A percentile compares a stretch with the other conserved stretches of the same genome.
Conservation (phyloP, 2,113 vertebrate species). For the Entelurus aequoreus region DNA sequence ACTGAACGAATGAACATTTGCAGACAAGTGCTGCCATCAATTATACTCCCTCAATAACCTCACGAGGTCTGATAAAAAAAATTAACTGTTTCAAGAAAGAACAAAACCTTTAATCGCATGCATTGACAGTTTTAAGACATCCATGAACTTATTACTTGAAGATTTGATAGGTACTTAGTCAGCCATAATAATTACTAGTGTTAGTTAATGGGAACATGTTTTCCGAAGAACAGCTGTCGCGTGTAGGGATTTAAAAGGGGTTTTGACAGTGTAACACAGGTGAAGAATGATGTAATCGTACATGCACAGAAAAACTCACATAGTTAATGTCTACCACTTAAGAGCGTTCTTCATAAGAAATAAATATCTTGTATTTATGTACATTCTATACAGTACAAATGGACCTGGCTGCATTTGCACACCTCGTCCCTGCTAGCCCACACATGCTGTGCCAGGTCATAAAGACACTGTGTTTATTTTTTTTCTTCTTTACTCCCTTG, state of each 20-base stretch:
- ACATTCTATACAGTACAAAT: slow-evolving; percentile 11
- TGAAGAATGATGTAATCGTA: slow-evolving; percentile 6
- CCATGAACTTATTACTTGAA: background rate
- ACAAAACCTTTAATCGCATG: background rate
- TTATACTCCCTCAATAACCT: background rate
- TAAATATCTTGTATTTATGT: slow-evolving; percentile 29
- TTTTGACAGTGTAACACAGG: slow-evolving; percentile 3
- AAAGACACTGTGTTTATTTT: slow-evolving; percentile 57
- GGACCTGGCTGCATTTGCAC: slow-evolving; percentile 10
- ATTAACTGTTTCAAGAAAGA: background rate
- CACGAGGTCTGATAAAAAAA: background rate
- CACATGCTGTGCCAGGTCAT: slow-evolving; percentile 78
- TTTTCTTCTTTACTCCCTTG: slow-evolving; percentile 15
- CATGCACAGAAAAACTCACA: slow-evolving; percentile 12
- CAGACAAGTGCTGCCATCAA: background rate
- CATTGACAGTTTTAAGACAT: background rate
- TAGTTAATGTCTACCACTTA: slow-evolving; percentile 2
- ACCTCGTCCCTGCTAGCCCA: slow-evolving; percentile 4
- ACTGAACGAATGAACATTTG: too few species aligned
- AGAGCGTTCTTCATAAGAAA: slow-evolving; percentile 5
- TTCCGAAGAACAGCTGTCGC: background rate
- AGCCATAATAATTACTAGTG: background rate
- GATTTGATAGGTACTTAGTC: background rate
- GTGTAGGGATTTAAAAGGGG: background rate
- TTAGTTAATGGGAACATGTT: background rate